A percentile compares a stretch with the other conserved stretches of the same genome.
phyloP scores from a whole-genome alignment of 92 coral and sea anemone species.

The Phymanthus crucifer region DNA sequence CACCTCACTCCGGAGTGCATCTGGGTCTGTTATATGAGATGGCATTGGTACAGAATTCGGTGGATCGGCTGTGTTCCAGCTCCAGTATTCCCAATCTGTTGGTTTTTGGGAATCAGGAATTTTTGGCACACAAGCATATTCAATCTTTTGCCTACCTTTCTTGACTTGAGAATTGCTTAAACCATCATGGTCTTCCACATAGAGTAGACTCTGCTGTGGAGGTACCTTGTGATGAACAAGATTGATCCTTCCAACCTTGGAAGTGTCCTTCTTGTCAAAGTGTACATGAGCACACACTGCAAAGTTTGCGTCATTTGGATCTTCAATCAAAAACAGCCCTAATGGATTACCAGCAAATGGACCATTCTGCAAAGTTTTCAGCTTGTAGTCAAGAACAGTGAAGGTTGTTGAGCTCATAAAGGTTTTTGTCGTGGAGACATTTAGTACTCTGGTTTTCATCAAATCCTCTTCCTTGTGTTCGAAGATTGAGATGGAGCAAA shows the following conservation, averaged over 20 bases:
- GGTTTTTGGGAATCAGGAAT: neutral
- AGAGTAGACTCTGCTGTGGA: neutral
- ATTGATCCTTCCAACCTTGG: conserved; percentile 31
- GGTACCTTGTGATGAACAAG: conserved; percentile 19
- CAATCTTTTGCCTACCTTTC: conserved; percentile 2
- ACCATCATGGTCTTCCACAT: conserved; percentile 9
- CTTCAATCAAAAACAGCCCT: conserved; percentile 32
- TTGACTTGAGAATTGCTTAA: neutral
- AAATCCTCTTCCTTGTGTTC: neutral
- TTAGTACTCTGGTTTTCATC: conserved; percentile 3
- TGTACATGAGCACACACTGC: conserved; percentile 48
- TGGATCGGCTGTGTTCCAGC: conserved; percentile 10
- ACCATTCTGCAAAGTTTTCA: conserved; percentile 19
- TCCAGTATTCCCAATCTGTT: conserved; percentile 12
- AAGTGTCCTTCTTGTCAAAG: conserved; percentile 15
- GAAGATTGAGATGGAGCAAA: conserved; percentile 1
- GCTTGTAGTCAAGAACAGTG: conserved; percentile 32
- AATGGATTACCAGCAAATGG: conserved; percentile 13
- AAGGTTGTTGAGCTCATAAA: neutral
- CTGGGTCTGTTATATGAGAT: neutral
- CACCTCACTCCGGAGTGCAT: neutral
- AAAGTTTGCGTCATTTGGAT: neutral
- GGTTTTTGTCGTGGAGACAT: neutral
- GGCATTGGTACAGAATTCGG: neutral
- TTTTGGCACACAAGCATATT: conserved; percentile 17